Evolutionary conservation across 2,113 vertebrate genomes (phyloP).

Genomic region (Eolophus roseicapilla): DNA sequence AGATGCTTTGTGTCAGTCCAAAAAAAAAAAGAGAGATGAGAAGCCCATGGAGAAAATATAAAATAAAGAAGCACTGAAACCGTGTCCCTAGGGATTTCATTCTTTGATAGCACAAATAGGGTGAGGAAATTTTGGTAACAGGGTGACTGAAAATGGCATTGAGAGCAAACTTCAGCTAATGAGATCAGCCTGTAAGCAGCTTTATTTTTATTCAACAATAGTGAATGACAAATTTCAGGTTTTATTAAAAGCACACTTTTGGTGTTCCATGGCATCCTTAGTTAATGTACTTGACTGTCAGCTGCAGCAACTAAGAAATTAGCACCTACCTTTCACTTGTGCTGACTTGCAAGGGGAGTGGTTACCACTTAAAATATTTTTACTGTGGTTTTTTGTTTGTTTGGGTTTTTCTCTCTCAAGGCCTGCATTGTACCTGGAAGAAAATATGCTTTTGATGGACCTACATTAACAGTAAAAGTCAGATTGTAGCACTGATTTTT

Average conservation of each 20-base stretch:
- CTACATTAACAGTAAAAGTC: neutral
- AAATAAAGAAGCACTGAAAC: neutral
- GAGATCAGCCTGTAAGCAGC: neutral
- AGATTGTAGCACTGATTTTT: neutral
- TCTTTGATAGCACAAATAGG: neutral
- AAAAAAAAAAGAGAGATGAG: neutral
- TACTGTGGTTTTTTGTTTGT: neutral
- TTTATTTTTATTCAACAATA: neutral
- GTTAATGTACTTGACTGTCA: neutral
- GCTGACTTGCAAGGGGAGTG: neutral
- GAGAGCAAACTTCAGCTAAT: neutral
- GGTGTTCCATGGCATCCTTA: neutral
- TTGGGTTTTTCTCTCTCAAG: neutral
- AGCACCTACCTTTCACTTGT: neutral
- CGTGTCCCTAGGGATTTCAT: neutral
- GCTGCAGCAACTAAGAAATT: neutral
- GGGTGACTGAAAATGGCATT: neutral
- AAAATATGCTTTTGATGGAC: neutral
- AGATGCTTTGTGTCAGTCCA: neutral
- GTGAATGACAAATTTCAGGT: neutral
- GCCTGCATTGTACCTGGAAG: neutral
- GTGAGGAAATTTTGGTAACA: neutral
- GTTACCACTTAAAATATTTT: neutral
- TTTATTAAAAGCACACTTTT: neutral
- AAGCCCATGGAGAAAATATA: neutral